A percentile compares a stretch with the other conserved stretches of the same genome.
Conservation (phyloP, 2,888 invertebrate species). For the Uropetala carovei region DNA sequence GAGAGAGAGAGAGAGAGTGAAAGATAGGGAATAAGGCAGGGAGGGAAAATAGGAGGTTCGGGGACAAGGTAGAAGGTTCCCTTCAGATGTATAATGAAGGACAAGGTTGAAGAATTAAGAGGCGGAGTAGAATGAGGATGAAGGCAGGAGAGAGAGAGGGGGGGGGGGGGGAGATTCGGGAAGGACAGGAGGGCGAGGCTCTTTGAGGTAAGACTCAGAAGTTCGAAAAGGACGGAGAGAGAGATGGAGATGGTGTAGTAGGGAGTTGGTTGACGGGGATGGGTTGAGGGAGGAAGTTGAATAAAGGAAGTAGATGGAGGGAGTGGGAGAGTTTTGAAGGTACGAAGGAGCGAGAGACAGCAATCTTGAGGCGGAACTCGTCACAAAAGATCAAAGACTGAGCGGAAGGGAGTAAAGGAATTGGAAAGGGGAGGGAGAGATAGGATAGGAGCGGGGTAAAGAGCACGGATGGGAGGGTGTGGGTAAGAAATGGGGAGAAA, state of each 20-base stretch:
- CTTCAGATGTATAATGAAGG: constrained; percentile 62
- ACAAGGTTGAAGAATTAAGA: constrained; percentile 57
- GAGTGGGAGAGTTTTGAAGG: neutral
- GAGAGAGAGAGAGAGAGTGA: neutral
- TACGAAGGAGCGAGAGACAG: constrained; percentile 51
- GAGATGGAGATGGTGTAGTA: neutral
- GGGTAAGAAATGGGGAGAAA: neutral
- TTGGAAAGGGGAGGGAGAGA: neutral
- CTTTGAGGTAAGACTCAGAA: constrained; percentile 51
- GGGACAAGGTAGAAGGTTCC: constrained; percentile 9
- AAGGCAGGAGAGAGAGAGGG: neutral
- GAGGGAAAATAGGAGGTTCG: neutral
- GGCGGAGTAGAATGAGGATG: constrained; percentile 1
- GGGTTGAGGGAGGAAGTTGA: constrained; percentile 15
- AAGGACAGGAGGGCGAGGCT: neutral
- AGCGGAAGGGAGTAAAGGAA: neutral
- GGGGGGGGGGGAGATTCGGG: neutral
- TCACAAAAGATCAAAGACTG: constrained; percentile 58
- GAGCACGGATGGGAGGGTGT: neutral
- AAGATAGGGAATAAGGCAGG: neutral
- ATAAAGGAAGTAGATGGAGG: constrained; percentile 31
- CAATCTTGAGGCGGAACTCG: constrained; percentile 63
- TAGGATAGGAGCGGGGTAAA: neutral
- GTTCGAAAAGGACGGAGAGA: constrained; percentile 27
- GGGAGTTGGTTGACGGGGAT: neutral